These are phyloP conservation scores for Listronotus bonariensis DNA, from an alignment of 1,140 invertebrate species.

Conservation along the genomic window DNA sequence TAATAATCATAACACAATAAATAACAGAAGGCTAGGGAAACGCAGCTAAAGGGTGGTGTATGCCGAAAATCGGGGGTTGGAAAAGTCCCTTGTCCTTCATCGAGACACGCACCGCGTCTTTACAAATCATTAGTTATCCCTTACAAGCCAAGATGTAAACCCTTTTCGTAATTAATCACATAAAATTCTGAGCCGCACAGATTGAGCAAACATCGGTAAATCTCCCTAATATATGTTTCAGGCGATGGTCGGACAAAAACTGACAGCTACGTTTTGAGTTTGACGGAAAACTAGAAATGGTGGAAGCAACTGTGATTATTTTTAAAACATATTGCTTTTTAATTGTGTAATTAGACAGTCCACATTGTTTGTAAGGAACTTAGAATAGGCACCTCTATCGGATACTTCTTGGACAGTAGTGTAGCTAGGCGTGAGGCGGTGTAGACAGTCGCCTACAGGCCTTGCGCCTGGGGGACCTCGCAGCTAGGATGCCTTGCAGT, in stretches of 20 bases:
- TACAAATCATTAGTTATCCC: constrained; percentile 42
- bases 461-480: too few species aligned
- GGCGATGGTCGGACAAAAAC: constrained; percentile 15
- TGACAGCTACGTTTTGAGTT: constrained; percentile 1
- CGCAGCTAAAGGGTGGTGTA: neutral
- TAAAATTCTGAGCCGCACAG: constrained; percentile 32
- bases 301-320: too few species aligned
- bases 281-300: too few species aligned
- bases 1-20: constrained; percentile 30
- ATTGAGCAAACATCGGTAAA: constrained; percentile 40
- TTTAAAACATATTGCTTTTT: too few species aligned
- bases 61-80: constrained; percentile 10
- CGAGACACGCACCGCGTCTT: constrained; percentile 39
- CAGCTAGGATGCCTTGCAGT: too few species aligned
- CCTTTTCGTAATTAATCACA: constrained; percentile 40
- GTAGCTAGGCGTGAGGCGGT: too few species aligned
- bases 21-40: constrained; percentile 6
- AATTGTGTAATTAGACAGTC: too few species aligned
- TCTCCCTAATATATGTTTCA: constrained; percentile 35
- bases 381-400: too few species aligned
- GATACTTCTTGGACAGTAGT: too few species aligned
- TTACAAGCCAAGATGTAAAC: constrained; percentile 41
- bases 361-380: too few species aligned
- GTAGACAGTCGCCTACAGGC: too few species aligned
- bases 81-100: constrained; percentile 36